These are phyloP conservation scores for Metacarcinus magister DNA, from an alignment of 2,888 invertebrate species.

Conservation along the genomic window DNA sequence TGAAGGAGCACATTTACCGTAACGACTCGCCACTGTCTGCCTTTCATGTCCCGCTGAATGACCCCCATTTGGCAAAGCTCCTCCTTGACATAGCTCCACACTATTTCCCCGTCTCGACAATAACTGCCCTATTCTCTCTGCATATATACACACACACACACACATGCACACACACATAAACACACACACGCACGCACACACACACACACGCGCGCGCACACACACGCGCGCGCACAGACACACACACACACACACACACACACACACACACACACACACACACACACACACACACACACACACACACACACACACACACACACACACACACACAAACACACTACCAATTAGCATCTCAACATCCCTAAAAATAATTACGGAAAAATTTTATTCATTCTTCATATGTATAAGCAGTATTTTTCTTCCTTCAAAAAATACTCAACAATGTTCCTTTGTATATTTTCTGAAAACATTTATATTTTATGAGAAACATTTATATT, in stretches of 20 bases:
- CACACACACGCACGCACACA: neutral
- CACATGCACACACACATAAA: neutral
- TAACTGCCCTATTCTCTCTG: neutral
- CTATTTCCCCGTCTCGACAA: neutral
- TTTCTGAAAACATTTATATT: no score
- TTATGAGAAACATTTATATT: no score
- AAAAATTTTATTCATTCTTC: no score
- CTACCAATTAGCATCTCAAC: neutral
- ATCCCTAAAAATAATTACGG: neutral
- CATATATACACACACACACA: neutral
- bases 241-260: conserved; percentile 26
- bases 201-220: neutral
- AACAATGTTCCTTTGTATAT: no score
- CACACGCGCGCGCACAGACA: conserved; percentile 12
- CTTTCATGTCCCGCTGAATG: neutral
- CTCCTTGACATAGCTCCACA: neutral
- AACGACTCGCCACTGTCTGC: no score
- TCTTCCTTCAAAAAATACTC: no score
- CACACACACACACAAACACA: neutral
- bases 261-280: neutral
- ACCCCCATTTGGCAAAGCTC: neutral
- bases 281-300: neutral
- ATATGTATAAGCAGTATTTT: no score
- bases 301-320: conserved; percentile 19
- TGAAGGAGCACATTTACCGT: no score